Percentiles rank a stretch among this genome's conserved stretches.
Conservation (phyloP, 2,888 invertebrate genomes). For the Drosophila diplacantha region DNA sequence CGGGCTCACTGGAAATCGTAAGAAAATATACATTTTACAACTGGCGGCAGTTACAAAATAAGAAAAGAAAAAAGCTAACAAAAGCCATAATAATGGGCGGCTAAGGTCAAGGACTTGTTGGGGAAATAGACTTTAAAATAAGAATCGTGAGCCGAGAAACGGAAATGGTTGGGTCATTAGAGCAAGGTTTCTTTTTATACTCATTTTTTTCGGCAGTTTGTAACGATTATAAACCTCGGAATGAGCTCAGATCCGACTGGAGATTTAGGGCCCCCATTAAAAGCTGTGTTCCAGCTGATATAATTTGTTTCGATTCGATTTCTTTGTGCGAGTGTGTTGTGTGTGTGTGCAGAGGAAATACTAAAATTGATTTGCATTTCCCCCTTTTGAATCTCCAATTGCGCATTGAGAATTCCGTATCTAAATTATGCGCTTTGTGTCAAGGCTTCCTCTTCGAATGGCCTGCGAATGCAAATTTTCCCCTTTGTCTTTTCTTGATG, state of each 20-base stretch:
- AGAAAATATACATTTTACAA: conserved; percentile 52
- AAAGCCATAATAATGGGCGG: conserved; percentile 19
- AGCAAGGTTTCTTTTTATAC: conserved; percentile 31
- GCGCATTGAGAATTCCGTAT: conserved; percentile 64
- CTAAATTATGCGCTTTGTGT: conserved; percentile 54
- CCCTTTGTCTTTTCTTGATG: conserved; percentile 42
- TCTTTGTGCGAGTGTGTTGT: conserved; percentile 1
- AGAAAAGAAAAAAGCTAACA: conserved; percentile 4
- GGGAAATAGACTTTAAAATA: conserved; percentile 8
- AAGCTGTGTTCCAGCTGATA: conserved; percentile 23
- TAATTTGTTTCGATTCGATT: conserved; percentile 31
- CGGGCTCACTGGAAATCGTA: conserved; percentile 38
- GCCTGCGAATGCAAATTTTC: conserved; percentile 57
- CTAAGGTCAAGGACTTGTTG: conserved; percentile 64
- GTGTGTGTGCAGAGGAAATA: conserved; percentile 8
- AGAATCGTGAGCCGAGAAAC: conserved; percentile 27
- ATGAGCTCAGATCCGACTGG: conserved; percentile 2
- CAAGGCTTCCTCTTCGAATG: conserved; percentile 36
- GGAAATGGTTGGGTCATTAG: conserved; percentile 52
- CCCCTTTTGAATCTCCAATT: conserved; percentile 51
- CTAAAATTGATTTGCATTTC: conserved; percentile 59
- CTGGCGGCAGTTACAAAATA: conserved; percentile 33
- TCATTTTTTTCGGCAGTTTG: conserved; percentile 1
- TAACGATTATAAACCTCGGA: conserved; percentile 12
- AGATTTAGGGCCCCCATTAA: conserved; percentile 5